Conservation (phyloP, 2,888 invertebrate species). For the Drosophila merina region DNA sequence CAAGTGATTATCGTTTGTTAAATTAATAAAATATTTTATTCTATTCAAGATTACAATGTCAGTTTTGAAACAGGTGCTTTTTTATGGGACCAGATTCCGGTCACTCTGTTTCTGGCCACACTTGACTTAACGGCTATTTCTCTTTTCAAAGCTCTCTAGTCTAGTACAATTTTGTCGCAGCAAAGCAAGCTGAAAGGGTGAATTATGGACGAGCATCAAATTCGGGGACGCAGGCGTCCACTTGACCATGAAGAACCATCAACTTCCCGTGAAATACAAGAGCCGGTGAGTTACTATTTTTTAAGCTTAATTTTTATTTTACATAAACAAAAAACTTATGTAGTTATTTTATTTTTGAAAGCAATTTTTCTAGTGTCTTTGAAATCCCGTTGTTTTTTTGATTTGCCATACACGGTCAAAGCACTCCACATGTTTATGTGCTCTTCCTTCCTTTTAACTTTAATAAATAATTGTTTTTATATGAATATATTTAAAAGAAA, state of each 20-base stretch:
- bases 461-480: no score
- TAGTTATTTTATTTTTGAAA: neutral
- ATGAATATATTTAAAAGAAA: no score
- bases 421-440: no score
- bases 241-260: constrained; percentile 7
- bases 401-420: no score
- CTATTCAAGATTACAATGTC: no score
- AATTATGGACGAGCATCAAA: constrained; percentile 31
- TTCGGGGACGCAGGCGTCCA: constrained; percentile 35
- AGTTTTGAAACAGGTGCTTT: no score
- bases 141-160: neutral
- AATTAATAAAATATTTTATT: no score
- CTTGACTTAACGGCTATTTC: neutral
- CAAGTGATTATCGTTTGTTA: no score
- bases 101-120: neutral
- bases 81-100: no score
- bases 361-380: neutral
- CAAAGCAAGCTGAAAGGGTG: neutral
- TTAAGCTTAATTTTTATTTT: neutral
- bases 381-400: neutral
- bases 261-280: neutral
- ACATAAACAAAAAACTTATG: no score
- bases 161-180: neutral
- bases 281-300: constrained; percentile 19
- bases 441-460: no score